Percentiles rank a stretch among this genome's conserved stretches.
phyloP scores from a whole-genome alignment of 2,888 invertebrate species.

The Apamea anceps region DNA sequence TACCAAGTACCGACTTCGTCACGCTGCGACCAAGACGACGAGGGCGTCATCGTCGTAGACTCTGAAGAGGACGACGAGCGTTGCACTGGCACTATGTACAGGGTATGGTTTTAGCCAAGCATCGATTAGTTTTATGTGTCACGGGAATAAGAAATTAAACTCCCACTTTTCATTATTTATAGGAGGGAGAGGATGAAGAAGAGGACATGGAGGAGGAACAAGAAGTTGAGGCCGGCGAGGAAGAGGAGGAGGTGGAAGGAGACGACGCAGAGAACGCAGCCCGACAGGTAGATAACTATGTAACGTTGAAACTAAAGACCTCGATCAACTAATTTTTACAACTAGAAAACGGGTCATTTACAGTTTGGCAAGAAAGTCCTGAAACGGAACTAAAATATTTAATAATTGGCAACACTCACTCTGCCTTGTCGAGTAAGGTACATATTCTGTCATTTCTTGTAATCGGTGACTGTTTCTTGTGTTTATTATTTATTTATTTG shows the following conservation, averaged over 20 bases:
- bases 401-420: no score
- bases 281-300: constrained; percentile 74
- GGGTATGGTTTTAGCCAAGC: constrained; percentile 70
- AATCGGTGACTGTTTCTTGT: no score
- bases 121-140: constrained; percentile 4
- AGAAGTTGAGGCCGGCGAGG: constrained; percentile 83
- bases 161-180: constrained; percentile 6
- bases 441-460: no score
- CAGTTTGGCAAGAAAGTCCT: no score
- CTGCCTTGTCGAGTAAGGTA: no score
- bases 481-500: no score
- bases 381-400: no score
- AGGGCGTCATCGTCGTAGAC: constrained; percentile 94
- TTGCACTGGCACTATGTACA: constrained; percentile 90
- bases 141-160: background rate
- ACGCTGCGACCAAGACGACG: constrained; percentile 96
- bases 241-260: constrained; percentile 83
- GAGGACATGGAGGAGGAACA: constrained; percentile 89
- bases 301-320: background rate
- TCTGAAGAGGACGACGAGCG: constrained; percentile 94
- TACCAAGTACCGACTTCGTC: constrained; percentile 96
- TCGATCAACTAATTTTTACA: background rate
- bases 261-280: constrained; percentile 81
- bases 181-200: constrained; percentile 90
- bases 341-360: background rate